Percentiles rank a stretch among this genome's conserved stretches.
phyloP scores from a whole-genome alignment of 2,113 vertebrate species.

The Rynchops niger region DNA sequence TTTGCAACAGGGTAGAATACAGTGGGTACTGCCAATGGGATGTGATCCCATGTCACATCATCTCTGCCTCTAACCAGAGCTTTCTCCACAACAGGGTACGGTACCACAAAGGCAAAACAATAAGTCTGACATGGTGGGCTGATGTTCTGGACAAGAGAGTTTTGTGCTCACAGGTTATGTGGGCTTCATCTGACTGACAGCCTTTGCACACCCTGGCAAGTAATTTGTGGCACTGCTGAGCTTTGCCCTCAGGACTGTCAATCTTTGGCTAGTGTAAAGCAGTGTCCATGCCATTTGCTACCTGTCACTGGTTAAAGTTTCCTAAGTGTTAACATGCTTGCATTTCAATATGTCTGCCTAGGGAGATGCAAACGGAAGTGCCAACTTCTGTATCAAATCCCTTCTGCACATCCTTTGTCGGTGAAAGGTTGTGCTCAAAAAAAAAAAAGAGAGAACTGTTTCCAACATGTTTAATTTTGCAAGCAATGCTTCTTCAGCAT shows the following conservation, averaged over 20 bases:
- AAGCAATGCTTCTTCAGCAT: not conserved
- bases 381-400: not conserved
- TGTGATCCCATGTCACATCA: not conserved
- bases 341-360: not conserved
- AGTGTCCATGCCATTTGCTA: not conserved
- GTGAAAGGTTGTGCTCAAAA: not conserved
- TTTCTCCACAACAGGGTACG: not conserved
- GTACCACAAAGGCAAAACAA: not conserved
- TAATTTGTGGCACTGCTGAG: not conserved
- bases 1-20: not conserved
- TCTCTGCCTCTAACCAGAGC: not conserved
- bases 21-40: not conserved
- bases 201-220: not conserved
- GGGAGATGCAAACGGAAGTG: not conserved
- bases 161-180: not conserved
- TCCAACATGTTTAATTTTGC: not conserved
- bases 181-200: not conserved
- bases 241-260: not conserved
- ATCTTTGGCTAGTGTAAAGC: not conserved
- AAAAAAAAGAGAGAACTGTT: not conserved
- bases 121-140: not conserved
- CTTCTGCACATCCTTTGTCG: not conserved
- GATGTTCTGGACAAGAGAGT: not conserved
- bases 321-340: not conserved
- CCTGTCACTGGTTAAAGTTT: not conserved